A percentile compares a stretch with the other conserved stretches of the same genome.
Conservation (phyloP, 1,140 invertebrate genomes). For the Grapholita molesta region DNA sequence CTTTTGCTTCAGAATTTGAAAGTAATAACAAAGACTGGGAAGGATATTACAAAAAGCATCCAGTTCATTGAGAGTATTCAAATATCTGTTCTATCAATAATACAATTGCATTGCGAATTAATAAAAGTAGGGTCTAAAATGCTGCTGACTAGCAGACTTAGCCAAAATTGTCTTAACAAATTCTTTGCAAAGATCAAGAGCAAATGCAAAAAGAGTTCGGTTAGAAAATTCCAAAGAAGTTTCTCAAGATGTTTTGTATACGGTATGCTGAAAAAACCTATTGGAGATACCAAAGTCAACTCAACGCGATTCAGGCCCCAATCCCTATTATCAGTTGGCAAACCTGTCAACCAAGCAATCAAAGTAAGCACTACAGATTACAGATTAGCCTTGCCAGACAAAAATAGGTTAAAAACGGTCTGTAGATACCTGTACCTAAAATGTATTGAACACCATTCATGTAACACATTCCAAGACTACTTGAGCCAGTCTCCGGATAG, state of each 20-base stretch:
- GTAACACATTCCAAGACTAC: not conserved
- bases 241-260: not conserved
- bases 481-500: not conserved
- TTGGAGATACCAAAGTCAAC: not conserved
- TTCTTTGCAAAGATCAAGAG: not conserved
- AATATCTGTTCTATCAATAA: slow-evolving; percentile 20
- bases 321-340: not conserved
- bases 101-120: slow-evolving; percentile 10
- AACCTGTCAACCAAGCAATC: not conserved
- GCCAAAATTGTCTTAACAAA: not conserved
- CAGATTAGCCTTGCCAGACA: not conserved
- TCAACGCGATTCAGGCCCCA: not conserved
- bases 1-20: slow-evolving; percentile 10
- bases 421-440: slow-evolving; percentile 1
- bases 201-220: not conserved
- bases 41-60: slow-evolving; percentile 9
- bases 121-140: not conserved
- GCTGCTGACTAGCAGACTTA: not conserved
- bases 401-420: not conserved
- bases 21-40: not conserved
- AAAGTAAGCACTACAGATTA: not conserved
- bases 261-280: slow-evolving; percentile 6
- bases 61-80: slow-evolving; percentile 18
- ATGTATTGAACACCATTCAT: slow-evolving; percentile 3
- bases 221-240: not conserved